Evolutionary conservation across 2,797 vertebrate species (phyloP).

Genomic region (Telmatherina bonti): DNA sequence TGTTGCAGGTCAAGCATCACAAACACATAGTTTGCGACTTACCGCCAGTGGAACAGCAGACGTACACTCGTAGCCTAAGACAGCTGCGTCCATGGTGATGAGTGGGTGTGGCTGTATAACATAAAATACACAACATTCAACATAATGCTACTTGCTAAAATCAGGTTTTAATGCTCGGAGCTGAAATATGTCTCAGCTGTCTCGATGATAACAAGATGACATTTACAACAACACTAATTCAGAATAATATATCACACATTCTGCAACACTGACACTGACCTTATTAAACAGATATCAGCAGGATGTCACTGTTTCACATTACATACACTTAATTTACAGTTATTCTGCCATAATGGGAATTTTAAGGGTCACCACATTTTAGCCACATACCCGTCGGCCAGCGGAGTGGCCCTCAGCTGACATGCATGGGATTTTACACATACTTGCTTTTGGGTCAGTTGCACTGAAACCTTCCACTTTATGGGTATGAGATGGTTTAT

Average conservation of each 20-base stretch:
- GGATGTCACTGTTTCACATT: conserved; percentile 5
- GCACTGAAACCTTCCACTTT: background rate
- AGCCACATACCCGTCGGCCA: background rate
- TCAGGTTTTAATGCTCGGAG: background rate
- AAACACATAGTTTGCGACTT: conserved; percentile 49
- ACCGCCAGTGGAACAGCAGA: conserved; percentile 96
- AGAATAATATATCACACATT: background rate
- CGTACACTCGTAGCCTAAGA: conserved; percentile 95
- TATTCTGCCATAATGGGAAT: background rate
- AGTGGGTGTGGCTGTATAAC: conserved; percentile 88
- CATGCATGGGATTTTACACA: conserved; percentile 1
- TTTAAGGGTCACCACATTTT: background rate
- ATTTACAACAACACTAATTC: background rate
- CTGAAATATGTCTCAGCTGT: background rate
- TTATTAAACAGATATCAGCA: background rate
- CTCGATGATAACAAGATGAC: too few species aligned
- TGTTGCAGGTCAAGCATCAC: conserved; percentile 31
- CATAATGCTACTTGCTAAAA: background rate
- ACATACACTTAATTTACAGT: background rate
- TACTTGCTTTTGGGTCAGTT: background rate
- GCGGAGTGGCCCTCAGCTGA: conserved; percentile 1
- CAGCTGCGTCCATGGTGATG: conserved; percentile 94
- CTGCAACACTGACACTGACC: background rate
- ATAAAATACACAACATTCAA: conserved; percentile 21
- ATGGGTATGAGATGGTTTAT: background rate